Evolutionary conservation across 2,888 invertebrate species (phyloP).

Genomic region (Opisthograptis luteolata): DNA sequence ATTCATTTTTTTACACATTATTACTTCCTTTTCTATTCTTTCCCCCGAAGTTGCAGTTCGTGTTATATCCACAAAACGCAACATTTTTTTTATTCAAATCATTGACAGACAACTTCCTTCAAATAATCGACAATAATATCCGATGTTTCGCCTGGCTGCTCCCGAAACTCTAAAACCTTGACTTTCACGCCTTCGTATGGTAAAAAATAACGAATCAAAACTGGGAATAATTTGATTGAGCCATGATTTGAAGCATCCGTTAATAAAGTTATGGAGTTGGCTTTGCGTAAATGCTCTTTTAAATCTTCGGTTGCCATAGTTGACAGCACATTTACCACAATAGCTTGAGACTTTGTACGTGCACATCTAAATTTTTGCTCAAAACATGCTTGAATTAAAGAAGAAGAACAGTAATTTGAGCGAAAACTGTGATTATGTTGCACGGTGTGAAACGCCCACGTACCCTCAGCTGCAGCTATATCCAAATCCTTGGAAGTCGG

Average conservation of each 20-base stretch:
- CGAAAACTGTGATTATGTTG: slow-evolving; percentile 29
- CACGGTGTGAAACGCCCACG: slow-evolving; percentile 30
- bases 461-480: slow-evolving; percentile 28
- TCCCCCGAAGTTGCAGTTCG: slow-evolving; percentile 39
- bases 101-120: slow-evolving; percentile 19
- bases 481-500: slow-evolving; percentile 36
- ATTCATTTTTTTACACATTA: slow-evolving; percentile 40
- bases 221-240: slow-evolving; percentile 20
- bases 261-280: slow-evolving; percentile 40
- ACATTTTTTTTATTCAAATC: slow-evolving; percentile 28
- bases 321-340: slow-evolving; percentile 44
- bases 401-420: no score
- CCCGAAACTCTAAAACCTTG: slow-evolving; percentile 31
- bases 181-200: slow-evolving; percentile 23
- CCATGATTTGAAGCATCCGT: slow-evolving; percentile 42
- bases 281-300: no score
- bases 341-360: no score
- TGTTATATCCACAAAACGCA: slow-evolving; percentile 43
- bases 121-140: slow-evolving; percentile 29
- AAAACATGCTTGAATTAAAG: slow-evolving; percentile 39
- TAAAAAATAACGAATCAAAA: slow-evolving; percentile 17
- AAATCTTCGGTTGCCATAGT: no score
- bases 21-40: slow-evolving; percentile 34
- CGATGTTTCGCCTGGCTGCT: slow-evolving; percentile 29
- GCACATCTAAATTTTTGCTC: slow-evolving; percentile 45